These are phyloP conservation scores for Parasteatoda lunata DNA, from an alignment of 2,888 invertebrate species.

Conservation along the genomic window DNA sequence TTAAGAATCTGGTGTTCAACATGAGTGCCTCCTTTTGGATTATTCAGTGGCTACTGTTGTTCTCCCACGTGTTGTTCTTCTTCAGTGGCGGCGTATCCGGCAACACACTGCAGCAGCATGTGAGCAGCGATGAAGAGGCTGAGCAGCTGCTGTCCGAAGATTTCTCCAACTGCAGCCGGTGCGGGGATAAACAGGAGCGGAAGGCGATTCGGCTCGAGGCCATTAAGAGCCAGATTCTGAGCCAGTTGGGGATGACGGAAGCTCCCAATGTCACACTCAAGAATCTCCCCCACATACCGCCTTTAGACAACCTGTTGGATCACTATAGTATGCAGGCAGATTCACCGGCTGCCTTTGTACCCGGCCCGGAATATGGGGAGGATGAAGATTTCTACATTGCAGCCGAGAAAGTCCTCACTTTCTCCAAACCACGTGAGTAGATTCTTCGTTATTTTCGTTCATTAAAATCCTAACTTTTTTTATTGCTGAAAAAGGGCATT, in stretches of 20 bases:
- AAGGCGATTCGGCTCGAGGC: conserved; percentile 78
- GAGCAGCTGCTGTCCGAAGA: neutral
- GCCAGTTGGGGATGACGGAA: conserved; percentile 78
- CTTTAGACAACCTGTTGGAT: conserved; percentile 75
- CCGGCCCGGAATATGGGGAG: conserved; percentile 76
- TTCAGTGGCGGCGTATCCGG: neutral
- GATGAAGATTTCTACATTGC: conserved; percentile 81
- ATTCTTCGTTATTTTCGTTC: neutral
- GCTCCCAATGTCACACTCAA: conserved; percentile 80
- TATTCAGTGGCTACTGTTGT: conserved; percentile 14
- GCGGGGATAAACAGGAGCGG: conserved; percentile 77
- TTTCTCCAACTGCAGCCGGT: conserved; percentile 64
- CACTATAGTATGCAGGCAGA: conserved; percentile 77
- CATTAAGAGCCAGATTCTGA: conserved; percentile 79
- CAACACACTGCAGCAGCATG: conserved; percentile 1
- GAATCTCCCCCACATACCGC: conserved; percentile 78
- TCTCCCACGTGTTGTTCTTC: conserved; percentile 7
- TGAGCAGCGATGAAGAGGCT: neutral
- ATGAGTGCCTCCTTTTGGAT: conserved; percentile 23
- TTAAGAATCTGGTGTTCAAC: neutral
- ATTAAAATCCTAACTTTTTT: neutral
- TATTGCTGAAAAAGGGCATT: too few species aligned
- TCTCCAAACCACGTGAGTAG: conserved; percentile 78
- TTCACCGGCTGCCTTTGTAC: conserved; percentile 71
- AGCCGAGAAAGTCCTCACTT: conserved; percentile 82